phyloP scores from a whole-genome alignment of 2,797 vertebrate genomes.

The Xenentodon cancila region DNA sequence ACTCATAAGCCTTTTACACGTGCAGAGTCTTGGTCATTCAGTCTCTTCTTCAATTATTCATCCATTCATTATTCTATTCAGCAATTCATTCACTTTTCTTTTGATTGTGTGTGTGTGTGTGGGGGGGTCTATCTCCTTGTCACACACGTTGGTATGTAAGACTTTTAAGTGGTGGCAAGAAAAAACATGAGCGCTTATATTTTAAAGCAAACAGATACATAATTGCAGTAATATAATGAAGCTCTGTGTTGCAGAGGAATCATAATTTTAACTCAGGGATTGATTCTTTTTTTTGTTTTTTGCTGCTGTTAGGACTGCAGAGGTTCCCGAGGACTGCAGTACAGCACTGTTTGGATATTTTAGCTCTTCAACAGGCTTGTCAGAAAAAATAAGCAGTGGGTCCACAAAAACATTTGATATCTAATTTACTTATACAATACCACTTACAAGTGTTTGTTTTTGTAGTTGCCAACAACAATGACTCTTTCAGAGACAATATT shows the following conservation, averaged over 20 bases:
- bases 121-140: background rate
- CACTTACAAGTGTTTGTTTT: background rate
- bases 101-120: background rate
- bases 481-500: background rate
- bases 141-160: background rate
- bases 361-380: background rate
- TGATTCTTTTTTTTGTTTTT: background rate
- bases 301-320: background rate
- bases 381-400: background rate
- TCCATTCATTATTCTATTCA: conserved; percentile 15
- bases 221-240: background rate
- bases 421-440: no score
- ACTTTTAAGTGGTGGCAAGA: background rate
- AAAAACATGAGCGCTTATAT: background rate
- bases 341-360: background rate
- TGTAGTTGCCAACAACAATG: background rate
- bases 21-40: conserved; percentile 28
- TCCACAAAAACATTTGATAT: background rate
- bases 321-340: background rate
- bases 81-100: background rate
- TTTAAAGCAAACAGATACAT: background rate
- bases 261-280: background rate
- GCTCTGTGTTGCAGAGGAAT: background rate
- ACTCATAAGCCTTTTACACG: conserved; percentile 2
- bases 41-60: conserved; percentile 23